These are phyloP conservation scores for Gallinago stenura DNA, from an alignment of 2,797 vertebrate genomes.

Conservation along the genomic window DNA sequence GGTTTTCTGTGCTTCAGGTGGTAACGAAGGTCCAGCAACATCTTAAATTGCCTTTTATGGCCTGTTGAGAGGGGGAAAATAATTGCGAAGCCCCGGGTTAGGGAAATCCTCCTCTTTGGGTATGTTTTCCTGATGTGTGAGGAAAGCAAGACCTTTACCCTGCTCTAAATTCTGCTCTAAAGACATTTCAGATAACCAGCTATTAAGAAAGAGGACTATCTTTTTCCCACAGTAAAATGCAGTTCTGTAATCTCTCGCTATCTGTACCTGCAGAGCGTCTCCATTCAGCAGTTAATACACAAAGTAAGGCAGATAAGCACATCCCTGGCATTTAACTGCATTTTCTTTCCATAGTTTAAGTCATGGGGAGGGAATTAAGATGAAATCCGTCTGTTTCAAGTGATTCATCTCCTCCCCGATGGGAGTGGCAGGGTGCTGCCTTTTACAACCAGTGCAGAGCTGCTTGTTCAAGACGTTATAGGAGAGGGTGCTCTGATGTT, in stretches of 20 bases:
- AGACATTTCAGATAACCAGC: background rate
- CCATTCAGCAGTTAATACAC: background rate
- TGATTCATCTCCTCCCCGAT: constrained; percentile 51
- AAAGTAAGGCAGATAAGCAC: background rate
- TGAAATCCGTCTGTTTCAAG: constrained; percentile 30
- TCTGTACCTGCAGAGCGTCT: constrained; percentile 5
- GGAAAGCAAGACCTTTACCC: background rate
- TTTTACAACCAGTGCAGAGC: background rate
- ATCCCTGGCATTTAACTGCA: constrained; percentile 22
- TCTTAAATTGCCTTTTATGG: background rate
- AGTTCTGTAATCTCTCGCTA: background rate
- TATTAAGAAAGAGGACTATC: background rate
- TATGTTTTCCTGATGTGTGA: background rate
- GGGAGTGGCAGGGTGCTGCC: constrained; percentile 53
- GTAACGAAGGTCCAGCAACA: background rate
- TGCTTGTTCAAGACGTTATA: background rate
- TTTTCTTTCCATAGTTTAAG: constrained; percentile 20
- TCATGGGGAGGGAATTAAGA: constrained; percentile 23
- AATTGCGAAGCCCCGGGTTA: background rate
- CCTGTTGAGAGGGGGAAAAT: rapidly evolving
- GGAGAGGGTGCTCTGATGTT: background rate
- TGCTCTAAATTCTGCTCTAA: background rate
- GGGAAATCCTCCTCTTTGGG: background rate
- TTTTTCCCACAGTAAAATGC: background rate
- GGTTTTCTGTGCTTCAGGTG: background rate